A percentile compares a stretch with the other conserved stretches of the same genome.
Evolutionary conservation across 2,888 invertebrate species (phyloP).

Genomic region (Harpagoxenus sublaevis): DNA sequence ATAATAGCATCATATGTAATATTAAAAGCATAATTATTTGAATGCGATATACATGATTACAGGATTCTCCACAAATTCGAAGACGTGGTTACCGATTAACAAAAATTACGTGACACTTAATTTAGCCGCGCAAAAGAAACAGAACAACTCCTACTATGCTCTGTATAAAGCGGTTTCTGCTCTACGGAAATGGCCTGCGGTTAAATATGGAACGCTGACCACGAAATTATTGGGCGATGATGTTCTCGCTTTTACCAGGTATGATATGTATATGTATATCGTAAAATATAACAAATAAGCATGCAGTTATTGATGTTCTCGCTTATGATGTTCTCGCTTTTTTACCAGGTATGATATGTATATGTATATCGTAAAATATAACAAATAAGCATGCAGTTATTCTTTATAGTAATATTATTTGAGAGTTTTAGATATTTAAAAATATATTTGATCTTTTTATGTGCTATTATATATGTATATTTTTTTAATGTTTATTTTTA

Average conservation of each 20-base stretch:
- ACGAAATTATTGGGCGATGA: conserved; percentile 87
- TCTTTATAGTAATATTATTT: not conserved
- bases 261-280: not conserved
- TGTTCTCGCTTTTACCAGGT: conserved; percentile 86
- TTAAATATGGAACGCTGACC: conserved; percentile 88
- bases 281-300: not conserved
- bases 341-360: conserved; percentile 70
- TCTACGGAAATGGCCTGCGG: conserved; percentile 87
- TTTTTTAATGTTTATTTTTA: not conserved
- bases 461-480: not conserved
- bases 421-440: not conserved
- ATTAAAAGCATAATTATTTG: not conserved
- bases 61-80: conserved; percentile 85
- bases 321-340: conserved; percentile 88
- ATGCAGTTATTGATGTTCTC: too few species aligned
- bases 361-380: not conserved
- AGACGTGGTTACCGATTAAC: conserved; percentile 91
- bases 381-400: not conserved
- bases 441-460: not conserved
- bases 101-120: conserved; percentile 89
- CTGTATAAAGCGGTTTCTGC: conserved; percentile 88
- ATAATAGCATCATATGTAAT: not conserved
- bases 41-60: not conserved
- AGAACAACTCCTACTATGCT: conserved; percentile 88
- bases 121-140: conserved; percentile 88